These are phyloP conservation scores for Drosophila tani DNA, from an alignment of 1,140 invertebrate genomes.

Conservation along the genomic window DNA sequence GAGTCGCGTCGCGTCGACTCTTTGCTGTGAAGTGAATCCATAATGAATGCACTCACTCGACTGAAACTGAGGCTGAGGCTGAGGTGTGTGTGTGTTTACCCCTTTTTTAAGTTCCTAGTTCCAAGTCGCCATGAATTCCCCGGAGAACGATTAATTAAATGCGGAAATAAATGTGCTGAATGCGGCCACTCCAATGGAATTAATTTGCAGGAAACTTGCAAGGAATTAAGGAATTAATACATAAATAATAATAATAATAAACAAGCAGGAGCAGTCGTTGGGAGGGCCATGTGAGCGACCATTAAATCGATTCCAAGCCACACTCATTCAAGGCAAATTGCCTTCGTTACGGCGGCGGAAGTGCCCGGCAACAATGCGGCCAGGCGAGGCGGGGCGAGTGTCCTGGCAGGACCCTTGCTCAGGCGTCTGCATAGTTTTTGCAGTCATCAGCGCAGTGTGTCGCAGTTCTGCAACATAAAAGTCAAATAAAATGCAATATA, in stretches of 20 bases:
- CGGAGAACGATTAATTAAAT: constrained; percentile 7
- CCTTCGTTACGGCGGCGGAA: constrained; percentile 20
- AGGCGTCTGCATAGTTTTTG: constrained; percentile 31
- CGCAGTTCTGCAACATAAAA: constrained; percentile 53
- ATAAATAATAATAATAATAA: not conserved
- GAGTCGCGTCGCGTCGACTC: not conserved
- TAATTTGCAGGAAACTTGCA: not conserved
- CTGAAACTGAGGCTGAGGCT: constrained; percentile 7
- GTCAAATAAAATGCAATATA: constrained; percentile 67
- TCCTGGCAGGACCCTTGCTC: constrained; percentile 6
- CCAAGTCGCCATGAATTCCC: not conserved
- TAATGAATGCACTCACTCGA: constrained; percentile 50
- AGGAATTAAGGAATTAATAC: too few relatives aligned
- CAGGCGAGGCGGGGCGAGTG: not conserved
- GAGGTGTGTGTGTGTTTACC: constrained; percentile 1
- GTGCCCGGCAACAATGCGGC: constrained; percentile 5
- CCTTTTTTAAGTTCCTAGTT: constrained; percentile 1
- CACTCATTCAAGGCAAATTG: constrained; percentile 12
- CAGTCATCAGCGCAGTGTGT: constrained; percentile 14
- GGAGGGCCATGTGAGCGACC: too few relatives aligned
- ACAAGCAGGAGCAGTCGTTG: too few relatives aligned
- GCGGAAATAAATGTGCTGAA: not conserved
- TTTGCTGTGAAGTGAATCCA: constrained; percentile 42
- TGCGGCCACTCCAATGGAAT: constrained; percentile 3
- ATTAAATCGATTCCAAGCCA: constrained; percentile 8